Evolutionary conservation across 2,113 vertebrate species (phyloP), one percentile per base, ranked within the genome.

Genomic region (Grammomys dolichurus): DNA sequence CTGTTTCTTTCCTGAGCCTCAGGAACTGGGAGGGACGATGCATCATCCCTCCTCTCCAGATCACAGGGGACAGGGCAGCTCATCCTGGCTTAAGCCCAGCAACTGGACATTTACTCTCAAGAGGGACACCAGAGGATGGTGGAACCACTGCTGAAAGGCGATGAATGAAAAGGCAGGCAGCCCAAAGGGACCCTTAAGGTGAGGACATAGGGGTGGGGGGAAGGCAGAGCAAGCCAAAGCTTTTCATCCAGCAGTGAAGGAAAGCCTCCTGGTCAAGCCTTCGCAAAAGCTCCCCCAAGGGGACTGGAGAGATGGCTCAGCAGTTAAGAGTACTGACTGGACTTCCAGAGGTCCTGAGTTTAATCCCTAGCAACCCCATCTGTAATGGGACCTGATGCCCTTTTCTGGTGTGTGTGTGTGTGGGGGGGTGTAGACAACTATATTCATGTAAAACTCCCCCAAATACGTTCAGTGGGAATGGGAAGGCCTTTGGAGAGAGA

Each of bases 211-310:
- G 51, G 33, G 2, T 22, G 48, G 72, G 43, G 1, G 54, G 75
- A 40, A 40, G 54, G 84, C n/a, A 3, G 67, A 48, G 58, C 7
- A 36, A 72, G 36, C 58, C 60, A 88, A 75, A 84, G 67, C 43
- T 81, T 72, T 72, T 36, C 77, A 94, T 17, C 40, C 56, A 73
- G 40, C 84, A 40, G 51, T 60, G 36, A 75, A 54, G 77, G 85
- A 7, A n/a, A 80, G 67, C 67, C 40, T 19, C 36, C 36, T 82
- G 0, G 26, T 7, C 0, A 1, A 1, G 36, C 65, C 80, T 22
- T 1, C 48, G 63, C 22, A n/a, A 26, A 56, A 36, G 31, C 28
- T 33, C 65, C 65, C 31, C 28, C 65, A 69, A 14, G 65, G 65
- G 14, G 28, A 31, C 65, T 69, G 65, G 65, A 33, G 65, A 69